phyloP scores from a whole-genome alignment of 2,888 invertebrate genomes.

The Sesia apiformis region DNA sequence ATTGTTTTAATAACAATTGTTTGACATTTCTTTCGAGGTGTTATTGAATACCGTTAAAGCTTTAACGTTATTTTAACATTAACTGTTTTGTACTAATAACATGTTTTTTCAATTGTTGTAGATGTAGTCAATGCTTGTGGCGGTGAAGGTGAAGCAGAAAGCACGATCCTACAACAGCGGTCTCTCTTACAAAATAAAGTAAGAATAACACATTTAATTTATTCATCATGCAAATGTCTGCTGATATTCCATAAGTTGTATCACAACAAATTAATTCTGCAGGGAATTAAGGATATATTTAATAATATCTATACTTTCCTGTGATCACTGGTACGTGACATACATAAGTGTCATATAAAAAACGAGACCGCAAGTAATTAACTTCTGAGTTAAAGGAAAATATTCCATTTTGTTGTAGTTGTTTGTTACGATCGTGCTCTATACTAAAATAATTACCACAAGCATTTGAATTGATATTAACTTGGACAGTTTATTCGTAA shows the following conservation, averaged over 20 bases:
- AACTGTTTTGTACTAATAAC: conserved; percentile 24
- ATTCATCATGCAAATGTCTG: neutral
- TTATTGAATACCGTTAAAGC: too few species aligned
- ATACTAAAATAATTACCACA: conserved; percentile 20
- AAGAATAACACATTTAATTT: conserved; percentile 40
- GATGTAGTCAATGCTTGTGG: conserved; percentile 92
- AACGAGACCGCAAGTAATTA: too few species aligned
- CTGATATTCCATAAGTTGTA: too few species aligned
- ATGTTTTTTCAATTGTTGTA: conserved; percentile 78
- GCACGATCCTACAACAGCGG: conserved; percentile 74
- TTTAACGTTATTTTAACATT: too few species aligned
- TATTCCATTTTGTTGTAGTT: neutral
- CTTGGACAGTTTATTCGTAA: neutral
- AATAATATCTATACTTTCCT: too few species aligned
- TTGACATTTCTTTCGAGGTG: too few species aligned
- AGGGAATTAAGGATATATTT: too few species aligned
- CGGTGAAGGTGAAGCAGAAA: conserved; percentile 84
- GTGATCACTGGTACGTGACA: too few species aligned
- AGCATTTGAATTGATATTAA: conserved; percentile 32
- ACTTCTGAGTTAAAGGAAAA: neutral
- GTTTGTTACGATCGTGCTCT: conserved; percentile 36
- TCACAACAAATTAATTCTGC: too few species aligned
- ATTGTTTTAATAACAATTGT: too few species aligned
- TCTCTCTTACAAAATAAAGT: conserved; percentile 72
- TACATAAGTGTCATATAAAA: too few species aligned